A percentile compares a stretch with the other conserved stretches of the same genome.
Conservation (phyloP, 2,888 invertebrate species). For the Cephalotes varians region DNA sequence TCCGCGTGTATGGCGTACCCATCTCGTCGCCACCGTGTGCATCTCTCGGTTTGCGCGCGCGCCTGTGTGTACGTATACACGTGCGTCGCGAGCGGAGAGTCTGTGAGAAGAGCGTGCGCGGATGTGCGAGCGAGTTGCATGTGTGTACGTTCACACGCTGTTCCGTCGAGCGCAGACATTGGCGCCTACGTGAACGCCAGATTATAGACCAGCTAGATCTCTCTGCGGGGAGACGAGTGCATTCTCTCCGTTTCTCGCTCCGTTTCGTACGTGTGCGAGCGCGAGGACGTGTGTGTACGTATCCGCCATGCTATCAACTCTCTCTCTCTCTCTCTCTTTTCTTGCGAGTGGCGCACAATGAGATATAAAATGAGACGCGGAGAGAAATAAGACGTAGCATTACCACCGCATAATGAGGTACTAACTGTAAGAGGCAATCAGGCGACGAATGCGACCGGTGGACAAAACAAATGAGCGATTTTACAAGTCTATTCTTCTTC, state of each 20-base stretch:
- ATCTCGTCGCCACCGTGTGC: neutral
- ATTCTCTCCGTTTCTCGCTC: slow-evolving; percentile 36
- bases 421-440: slow-evolving; percentile 46
- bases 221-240: slow-evolving; percentile 31
- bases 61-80: slow-evolving; percentile 7
- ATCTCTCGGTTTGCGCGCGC: slow-evolving; percentile 6
- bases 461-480: slow-evolving; percentile 21
- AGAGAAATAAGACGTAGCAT: slow-evolving; percentile 39
- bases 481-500: neutral
- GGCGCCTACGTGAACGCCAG: slow-evolving; percentile 53
- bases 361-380: slow-evolving; percentile 32
- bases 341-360: slow-evolving; percentile 29
- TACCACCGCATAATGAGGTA: slow-evolving; percentile 39
- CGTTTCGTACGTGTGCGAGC: neutral
- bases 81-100: neutral
- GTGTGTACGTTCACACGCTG: slow-evolving; percentile 8
- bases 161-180: slow-evolving; percentile 23
- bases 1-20: slow-evolving; percentile 31
- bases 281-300: neutral
- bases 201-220: slow-evolving; percentile 60
- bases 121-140: neutral
- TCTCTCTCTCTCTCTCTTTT: neutral
- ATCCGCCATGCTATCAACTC: slow-evolving; percentile 18
- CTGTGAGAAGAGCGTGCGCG: neutral
- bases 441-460: neutral